Evolutionary conservation across 1,140 invertebrate genomes (phyloP).

Genomic region (Tetramorium parvispinum): DNA sequence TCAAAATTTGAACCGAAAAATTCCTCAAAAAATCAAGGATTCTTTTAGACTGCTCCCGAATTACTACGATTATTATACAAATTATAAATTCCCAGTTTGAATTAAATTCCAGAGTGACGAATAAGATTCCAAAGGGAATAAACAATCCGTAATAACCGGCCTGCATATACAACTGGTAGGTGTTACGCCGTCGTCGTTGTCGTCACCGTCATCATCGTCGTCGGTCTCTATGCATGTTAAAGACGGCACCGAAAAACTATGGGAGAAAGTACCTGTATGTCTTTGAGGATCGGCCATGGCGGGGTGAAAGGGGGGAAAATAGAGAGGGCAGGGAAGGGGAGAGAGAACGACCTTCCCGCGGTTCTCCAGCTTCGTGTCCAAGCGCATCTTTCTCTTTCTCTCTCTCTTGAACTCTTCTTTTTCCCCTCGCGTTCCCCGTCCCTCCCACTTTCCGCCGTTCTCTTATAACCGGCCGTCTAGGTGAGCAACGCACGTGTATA

Average conservation of each 20-base stretch:
- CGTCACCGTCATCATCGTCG: conserved; percentile 4
- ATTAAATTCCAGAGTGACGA: conserved; percentile 15
- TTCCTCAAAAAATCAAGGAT: not conserved
- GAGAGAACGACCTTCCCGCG: conserved; percentile 73
- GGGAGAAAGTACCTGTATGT: conserved; percentile 75
- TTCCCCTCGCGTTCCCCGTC: not conserved
- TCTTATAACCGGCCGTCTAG: conserved; percentile 52
- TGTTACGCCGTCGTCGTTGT: conserved; percentile 29
- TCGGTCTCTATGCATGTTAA: conserved; percentile 56
- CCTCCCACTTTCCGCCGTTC: conserved; percentile 59
- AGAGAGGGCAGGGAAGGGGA: conserved; percentile 55
- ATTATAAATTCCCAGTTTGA: conserved; percentile 17
- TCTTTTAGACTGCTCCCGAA: not conserved
- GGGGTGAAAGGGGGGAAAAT: conserved; percentile 1
- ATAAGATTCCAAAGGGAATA: conserved; percentile 41
- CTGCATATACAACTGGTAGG: not conserved
- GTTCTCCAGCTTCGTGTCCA: conserved; percentile 71
- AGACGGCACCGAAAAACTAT: conserved; percentile 74
- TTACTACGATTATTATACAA: not conserved
- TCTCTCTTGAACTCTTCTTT: conserved; percentile 33
- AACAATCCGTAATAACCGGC: conserved; percentile 55
- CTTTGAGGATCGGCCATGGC: conserved; percentile 55
- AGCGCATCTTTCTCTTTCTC: conserved; percentile 68
- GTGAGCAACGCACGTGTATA: conserved; percentile 31
- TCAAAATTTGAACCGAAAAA: not conserved